phyloP scores from a whole-genome alignment of 2,888 invertebrate genomes.

The Tinea semifulvella region DNA sequence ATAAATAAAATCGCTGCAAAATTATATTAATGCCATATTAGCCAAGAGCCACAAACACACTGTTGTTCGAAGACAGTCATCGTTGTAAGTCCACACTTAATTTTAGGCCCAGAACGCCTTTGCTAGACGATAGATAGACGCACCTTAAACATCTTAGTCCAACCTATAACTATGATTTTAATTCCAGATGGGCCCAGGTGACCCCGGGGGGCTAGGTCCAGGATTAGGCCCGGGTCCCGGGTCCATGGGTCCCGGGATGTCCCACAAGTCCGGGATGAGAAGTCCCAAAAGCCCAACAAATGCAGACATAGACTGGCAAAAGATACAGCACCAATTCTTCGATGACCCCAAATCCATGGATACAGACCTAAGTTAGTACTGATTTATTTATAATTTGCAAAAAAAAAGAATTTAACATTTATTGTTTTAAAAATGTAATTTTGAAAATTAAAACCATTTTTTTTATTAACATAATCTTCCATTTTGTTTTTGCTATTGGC shows the following conservation, averaged over 20 bases:
- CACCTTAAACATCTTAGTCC: too few species aligned
- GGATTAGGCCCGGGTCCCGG: constrained; percentile 23
- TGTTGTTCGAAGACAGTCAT: too few species aligned
- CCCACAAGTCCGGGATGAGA: constrained; percentile 36
- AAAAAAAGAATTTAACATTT: not conserved
- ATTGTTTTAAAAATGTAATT: too few species aligned
- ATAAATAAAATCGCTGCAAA: too few species aligned
- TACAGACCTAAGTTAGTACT: constrained; percentile 45
- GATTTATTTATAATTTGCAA: not conserved
- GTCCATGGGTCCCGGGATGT: constrained; percentile 24
- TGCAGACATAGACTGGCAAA: constrained; percentile 88
- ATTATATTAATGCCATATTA: too few species aligned
- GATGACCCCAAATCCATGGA: constrained; percentile 75
- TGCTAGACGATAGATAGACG: too few species aligned
- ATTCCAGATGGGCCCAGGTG: constrained; percentile 54
- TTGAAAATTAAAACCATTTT: too few species aligned
- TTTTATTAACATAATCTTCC: too few species aligned
- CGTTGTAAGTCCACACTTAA: too few species aligned
- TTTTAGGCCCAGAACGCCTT: too few species aligned
- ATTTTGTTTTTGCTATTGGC: too few species aligned
- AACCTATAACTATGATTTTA: not conserved
- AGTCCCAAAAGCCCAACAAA: constrained; percentile 46
- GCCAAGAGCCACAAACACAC: too few species aligned
- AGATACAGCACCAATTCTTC: constrained; percentile 87
- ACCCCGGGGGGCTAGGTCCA: constrained; percentile 51